Evolutionary conservation across 2,113 vertebrate species (phyloP), one percentile per base, ranked within the genome.

Genomic region (Xiphophorus couchianus): DNA sequence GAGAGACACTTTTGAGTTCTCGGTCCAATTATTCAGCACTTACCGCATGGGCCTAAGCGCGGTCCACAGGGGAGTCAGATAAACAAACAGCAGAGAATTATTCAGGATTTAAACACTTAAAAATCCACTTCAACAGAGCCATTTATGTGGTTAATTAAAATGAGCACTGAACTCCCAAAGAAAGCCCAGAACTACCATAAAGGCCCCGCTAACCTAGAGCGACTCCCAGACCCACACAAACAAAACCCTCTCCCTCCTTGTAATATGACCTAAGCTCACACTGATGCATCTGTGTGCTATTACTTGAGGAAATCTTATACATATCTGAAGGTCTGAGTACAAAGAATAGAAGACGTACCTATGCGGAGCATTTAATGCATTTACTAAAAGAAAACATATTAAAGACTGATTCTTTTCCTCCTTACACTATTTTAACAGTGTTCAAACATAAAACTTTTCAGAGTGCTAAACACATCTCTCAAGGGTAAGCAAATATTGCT

Each of bases 41-140:
- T 84, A 78, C 81, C 81, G 70, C 78, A 86, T 42, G n/a, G 88
- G 89, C 88, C 88, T 78, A 71, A 87, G 86, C 85, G 1, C 80
- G 88, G 73, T 78, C 84, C 91, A 28, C 77, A 66, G 77, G 89
- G 90, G 83, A 78, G 84, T 66, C 68, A 69, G 85, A 91, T 93
- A 93, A 93, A 93, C 89, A 92, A 92, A 93, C 87, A 89, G 83
- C 74, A 80, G 82, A 89, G 77, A 92, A 91, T 93, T 86, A 93
- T 91, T 93, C 83, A 85, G 86, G 88, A 84, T 88, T 92, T 91
- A 90, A 93, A 92, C 85, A 89, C 89, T 92, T 92, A 90, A 91
- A 93, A 85, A 86, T 79, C 87, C 87, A 90, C 91, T 93, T 88
- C 82, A 91, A 84, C 64, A 65, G 66, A 88, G 89, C 82, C 86